Conservation (phyloP, 2,797 vertebrate species). For the Hydrophis major region DNA sequence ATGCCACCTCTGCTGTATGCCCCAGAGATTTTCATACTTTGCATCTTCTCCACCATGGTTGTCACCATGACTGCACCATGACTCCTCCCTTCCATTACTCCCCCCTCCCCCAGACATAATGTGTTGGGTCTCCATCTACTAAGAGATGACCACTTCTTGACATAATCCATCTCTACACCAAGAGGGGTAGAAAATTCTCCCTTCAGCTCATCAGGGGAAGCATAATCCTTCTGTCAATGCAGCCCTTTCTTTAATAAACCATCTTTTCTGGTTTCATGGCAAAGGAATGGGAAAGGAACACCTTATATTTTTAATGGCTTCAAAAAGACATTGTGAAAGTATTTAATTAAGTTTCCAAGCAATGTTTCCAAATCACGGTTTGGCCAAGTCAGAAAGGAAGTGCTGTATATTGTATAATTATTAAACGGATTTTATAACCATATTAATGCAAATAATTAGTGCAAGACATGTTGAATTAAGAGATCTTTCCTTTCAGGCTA, state of each 20-base stretch:
- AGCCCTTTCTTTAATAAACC: background rate
- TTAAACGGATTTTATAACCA: constrained; percentile 70
- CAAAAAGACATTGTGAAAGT: constrained; percentile 27
- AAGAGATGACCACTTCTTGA: background rate
- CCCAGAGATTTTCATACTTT: background rate
- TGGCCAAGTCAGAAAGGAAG: constrained; percentile 70
- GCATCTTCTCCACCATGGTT: background rate
- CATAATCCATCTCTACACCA: background rate
- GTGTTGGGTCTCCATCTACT: background rate
- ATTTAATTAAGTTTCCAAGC: constrained; percentile 49
- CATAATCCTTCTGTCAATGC: background rate
- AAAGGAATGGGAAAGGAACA: constrained; percentile 45
- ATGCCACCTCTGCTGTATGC: no score
- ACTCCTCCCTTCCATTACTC: no score
- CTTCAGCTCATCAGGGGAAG: background rate
- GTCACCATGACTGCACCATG: background rate
- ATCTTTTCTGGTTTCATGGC: constrained; percentile 1
- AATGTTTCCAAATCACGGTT: constrained; percentile 58
- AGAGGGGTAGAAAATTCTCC: background rate
- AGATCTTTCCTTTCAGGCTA: constrained; percentile 45
- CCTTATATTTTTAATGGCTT: constrained; percentile 30
- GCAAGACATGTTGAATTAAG: constrained; percentile 66
- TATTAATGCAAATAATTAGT: constrained; percentile 53
- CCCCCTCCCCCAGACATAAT: background rate
- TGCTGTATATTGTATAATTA: constrained; percentile 57